Evolutionary conservation across 2,888 invertebrate genomes (phyloP), one percentile per base, ranked within the genome.

Genomic region (Agelastica alni): DNA sequence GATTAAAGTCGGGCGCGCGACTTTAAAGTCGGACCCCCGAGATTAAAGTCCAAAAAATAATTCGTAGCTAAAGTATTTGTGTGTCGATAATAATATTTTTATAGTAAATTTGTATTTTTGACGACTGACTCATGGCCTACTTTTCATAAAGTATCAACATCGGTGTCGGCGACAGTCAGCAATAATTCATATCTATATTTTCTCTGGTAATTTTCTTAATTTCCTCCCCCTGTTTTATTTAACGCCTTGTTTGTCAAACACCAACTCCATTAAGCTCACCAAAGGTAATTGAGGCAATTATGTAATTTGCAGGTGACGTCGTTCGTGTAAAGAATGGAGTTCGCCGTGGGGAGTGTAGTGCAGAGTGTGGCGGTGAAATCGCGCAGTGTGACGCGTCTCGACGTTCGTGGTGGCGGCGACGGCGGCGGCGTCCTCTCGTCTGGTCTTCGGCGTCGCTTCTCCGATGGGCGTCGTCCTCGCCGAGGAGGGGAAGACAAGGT

Each of bases 341-440:
- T 56, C 56, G 56, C 52, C 56, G 57, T 39, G 58, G 54, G 60
- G 56, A 52, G 64, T 61, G 62, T 46, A 61, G 63, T 64, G 65
- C 53, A 60, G 61, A 65, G 61, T 65, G 61, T 56, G 60, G 64
- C 64, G 66, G 56, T 52, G 56, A 39, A 63, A 62, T 63, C 67
- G 70, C 69, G 69, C 67, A 68, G 70, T 68, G 70, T 65, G 68
- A 61, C 65, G 63, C 64, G 67, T 58, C 63, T 64, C 66, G 68
- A 63, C 67, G 66, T 44, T 55, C 55, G 28, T 41, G 49, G 12
- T 12, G 37, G 37, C 37, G 49, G 49, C 49, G 49, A 41, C 68
- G 62, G 62, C 64, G 60, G 62, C 62, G 56, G 53, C 60, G 61
- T 60, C 64, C 43, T 18, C 31, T 28, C 37, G 34, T 17, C n/a